Percentiles rank a stretch among this genome's conserved stretches.
These are phyloP conservation scores for Chamaea fasciata DNA, from an alignment of 2,113 vertebrate genomes.

Conservation along the genomic window DNA sequence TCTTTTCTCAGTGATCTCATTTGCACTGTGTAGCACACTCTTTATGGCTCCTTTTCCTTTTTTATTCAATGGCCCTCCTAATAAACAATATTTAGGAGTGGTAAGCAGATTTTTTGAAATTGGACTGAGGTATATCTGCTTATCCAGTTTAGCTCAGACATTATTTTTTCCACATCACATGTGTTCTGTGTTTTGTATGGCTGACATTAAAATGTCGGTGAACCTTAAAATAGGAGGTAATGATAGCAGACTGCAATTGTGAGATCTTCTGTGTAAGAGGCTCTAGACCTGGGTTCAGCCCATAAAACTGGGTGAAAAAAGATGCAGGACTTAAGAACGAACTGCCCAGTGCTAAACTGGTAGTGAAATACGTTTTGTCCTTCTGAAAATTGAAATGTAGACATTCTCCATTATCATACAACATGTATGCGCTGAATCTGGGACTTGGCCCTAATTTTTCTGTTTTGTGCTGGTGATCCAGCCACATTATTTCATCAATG, in stretches of 20 bases:
- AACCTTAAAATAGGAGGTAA: not conserved
- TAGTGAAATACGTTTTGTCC: not conserved
- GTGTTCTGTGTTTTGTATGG: not conserved
- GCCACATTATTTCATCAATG: not conserved
- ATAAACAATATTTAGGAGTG: not conserved
- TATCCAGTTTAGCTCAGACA: not conserved
- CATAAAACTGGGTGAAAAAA: not conserved
- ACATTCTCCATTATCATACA: not conserved
- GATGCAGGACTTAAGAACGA: not conserved
- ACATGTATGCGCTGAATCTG: not conserved
- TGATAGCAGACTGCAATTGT: not conserved
- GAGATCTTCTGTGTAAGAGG: not conserved
- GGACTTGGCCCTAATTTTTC: not conserved
- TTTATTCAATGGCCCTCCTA: not conserved
- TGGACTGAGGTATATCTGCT: not conserved
- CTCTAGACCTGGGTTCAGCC: not conserved
- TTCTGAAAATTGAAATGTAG: not conserved
- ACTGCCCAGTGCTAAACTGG: not conserved
- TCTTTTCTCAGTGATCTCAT: slow-evolving; percentile 7
- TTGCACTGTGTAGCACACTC: not conserved
- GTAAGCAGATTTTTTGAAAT: not conserved
- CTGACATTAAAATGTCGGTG: not conserved
- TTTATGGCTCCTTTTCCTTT: not conserved
- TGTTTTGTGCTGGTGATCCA: not conserved
- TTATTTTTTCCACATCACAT: not conserved